These are phyloP conservation scores for Charadrius vociferus DNA, from an alignment of 2,113 vertebrate genomes.

Conservation along the genomic window DNA sequence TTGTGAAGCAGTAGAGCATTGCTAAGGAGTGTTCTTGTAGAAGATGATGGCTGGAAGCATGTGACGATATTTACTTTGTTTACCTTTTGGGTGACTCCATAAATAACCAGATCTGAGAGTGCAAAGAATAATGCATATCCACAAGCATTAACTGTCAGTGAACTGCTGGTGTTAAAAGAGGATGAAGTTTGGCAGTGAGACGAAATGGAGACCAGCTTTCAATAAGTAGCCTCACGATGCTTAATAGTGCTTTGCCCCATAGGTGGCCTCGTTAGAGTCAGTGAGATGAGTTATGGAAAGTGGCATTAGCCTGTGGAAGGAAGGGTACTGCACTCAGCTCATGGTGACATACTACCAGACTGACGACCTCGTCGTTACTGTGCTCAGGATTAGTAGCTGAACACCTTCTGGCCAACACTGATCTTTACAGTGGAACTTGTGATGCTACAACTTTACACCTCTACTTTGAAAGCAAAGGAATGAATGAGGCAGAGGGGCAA, in stretches of 20 bases:
- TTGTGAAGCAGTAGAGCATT: background rate
- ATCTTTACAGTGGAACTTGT: background rate
- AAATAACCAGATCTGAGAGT: background rate
- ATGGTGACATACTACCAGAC: background rate
- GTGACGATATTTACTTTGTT: background rate
- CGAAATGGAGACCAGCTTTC: background rate
- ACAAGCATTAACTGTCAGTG: background rate
- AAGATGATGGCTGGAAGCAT: background rate
- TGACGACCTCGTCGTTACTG: rapidly evolving
- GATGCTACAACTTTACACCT: background rate
- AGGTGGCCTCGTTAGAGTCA: background rate
- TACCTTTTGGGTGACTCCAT: background rate
- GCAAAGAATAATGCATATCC: background rate
- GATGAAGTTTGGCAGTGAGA: background rate
- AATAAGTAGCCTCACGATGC: background rate
- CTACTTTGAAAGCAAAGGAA: background rate
- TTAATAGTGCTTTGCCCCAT: background rate
- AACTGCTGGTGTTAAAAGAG: background rate
- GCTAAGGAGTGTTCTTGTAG: background rate
- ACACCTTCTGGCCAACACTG: background rate
- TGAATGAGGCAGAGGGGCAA: background rate
- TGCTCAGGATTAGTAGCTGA: background rate
- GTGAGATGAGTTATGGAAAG: background rate
- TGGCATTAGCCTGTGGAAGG: background rate
- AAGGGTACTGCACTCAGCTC: background rate